Base-by-base conservation (phyloP, 1,140 invertebrate species). In the Ceratosolen solmsi region DNA sequence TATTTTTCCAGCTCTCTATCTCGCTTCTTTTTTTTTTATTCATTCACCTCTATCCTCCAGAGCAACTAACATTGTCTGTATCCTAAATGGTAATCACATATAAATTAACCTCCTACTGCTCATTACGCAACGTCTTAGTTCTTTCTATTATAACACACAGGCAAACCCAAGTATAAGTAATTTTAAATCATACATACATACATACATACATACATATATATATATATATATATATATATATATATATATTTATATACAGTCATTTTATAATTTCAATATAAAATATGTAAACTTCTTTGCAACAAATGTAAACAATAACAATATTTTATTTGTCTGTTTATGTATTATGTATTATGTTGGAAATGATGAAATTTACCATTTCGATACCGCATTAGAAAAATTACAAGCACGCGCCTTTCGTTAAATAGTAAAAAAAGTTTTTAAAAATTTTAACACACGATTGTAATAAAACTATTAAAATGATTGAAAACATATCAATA, bases 81-180 rank as follows among this genome's bases (percentile, higher is more conserved):
- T 81, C 30, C 72, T 70, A 76, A 76, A 76, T 76, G 73, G 46
- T 81, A 76, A 75, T 81, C 60, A 76, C 36, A 36, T 30, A 58
- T 33, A 36, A 76, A 76, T 81, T 70, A 68, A 68, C n/a, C 25
- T n/a, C 36, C 60, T 56, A 54, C 38, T 58, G 1, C 41, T 80
- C 71, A 74, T 80, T 74, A 80, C 20, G 9, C 25, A 13, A 30
- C 27, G 17, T 70, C 51, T 73, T 7, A 17, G 8, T 58, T 68
- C 5, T 38, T 25, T 36, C 54, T 15, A 2, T 68, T 33, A 1
- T 27, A 38, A 8, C 8, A 15, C 15, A 38, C 20, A 15, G 20
- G 4, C 7, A 38, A 63, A 0, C 15, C 17, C 0, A 33, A 63
- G 17, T 63, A 46, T 46, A n/a, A n/a, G n/a, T n/a, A n/a, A n/a